Percentiles rank a stretch among this genome's conserved stretches.
These are phyloP conservation scores for Fregetta grallaria DNA, from an alignment of 2,113 vertebrate species.

Conservation along the genomic window DNA sequence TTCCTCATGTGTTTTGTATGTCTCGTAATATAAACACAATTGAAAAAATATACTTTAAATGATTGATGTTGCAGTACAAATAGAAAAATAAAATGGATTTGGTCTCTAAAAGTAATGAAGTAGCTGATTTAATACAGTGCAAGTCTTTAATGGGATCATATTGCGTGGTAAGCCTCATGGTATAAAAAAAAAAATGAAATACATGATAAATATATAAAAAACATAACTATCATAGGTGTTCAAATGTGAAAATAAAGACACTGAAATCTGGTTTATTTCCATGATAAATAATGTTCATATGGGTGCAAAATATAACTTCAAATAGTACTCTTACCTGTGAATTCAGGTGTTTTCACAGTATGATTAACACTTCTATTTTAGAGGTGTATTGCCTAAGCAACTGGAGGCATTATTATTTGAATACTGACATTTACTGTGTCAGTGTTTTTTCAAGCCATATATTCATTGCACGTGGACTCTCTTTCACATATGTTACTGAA, in stretches of 20 bases:
- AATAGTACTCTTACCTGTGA: background rate
- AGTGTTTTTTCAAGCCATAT: background rate
- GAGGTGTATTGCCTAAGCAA: background rate
- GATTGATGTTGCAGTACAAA: background rate
- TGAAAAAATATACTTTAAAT: conserved; percentile 25
- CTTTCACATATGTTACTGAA: background rate
- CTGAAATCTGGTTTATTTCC: background rate
- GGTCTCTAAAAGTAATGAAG: background rate
- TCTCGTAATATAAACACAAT: background rate
- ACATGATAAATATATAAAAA: background rate
- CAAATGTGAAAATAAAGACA: background rate
- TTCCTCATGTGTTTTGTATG: background rate
- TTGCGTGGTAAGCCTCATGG: background rate
- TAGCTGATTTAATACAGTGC: background rate
- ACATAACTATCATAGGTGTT: background rate
- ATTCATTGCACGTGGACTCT: background rate
- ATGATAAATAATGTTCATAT: background rate
- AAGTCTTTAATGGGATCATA: background rate
- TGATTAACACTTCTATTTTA: background rate
- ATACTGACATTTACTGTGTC: background rate
- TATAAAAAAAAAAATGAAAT: background rate
- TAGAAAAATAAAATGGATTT: conserved; percentile 22
- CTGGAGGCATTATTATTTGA: background rate
- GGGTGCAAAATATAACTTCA: background rate
- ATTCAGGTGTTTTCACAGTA: background rate